Evolutionary conservation across 2,797 vertebrate genomes (phyloP), one percentile per base, ranked within the genome.

Genomic region (Nyctibius grandis): DNA sequence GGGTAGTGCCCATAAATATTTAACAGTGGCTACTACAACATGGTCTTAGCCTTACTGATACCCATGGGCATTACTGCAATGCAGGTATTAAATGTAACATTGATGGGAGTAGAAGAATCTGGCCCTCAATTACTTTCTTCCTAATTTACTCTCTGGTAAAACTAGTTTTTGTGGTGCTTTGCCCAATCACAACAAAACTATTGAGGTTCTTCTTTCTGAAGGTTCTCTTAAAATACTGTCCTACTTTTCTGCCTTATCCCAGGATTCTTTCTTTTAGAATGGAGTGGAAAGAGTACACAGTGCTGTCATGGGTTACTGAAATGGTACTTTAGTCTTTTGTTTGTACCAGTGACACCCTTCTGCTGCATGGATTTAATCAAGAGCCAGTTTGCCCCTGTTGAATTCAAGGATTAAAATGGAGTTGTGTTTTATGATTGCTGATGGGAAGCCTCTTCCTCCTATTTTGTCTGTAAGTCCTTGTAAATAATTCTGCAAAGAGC

Each of bases 1-100:
- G n/a, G 29, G 8, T 64, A 78, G 21, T 40, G 14, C 8, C 45
- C 36, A 65, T 81, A 89, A 83, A 89, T 92, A 90, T 93, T 90
- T 86, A 91, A 73, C 26, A 69, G 74, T 78, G 59, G 47, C 44
- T 76, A 84, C 44, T 57, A 22, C 15, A 78, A 2, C 17, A 4
- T 4, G 2, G 23, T n/a, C 28, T 94, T 34, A 61, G 16, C n/a
- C 38, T 93, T 31, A 22, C 25, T n/a, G 53, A 45, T 19, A 40
- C 28, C 15, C 6, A 2, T 1, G 4, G 51, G n/a, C 44, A 50
- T 53, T 63, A 18, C 34, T 1, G 8, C 33, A 69, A 1, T 29
- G n/a, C 19, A 57, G 29, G 25, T 28, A 17, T 34, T 13, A 54
- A 61, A 38, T 20, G 22, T 54, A 42, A 54, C 18, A 8, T 0